A percentile compares a stretch with the other conserved stretches of the same genome.
Evolutionary conservation across 2,113 vertebrate species (phyloP).

Genomic region (Terrapene triunguis): DNA sequence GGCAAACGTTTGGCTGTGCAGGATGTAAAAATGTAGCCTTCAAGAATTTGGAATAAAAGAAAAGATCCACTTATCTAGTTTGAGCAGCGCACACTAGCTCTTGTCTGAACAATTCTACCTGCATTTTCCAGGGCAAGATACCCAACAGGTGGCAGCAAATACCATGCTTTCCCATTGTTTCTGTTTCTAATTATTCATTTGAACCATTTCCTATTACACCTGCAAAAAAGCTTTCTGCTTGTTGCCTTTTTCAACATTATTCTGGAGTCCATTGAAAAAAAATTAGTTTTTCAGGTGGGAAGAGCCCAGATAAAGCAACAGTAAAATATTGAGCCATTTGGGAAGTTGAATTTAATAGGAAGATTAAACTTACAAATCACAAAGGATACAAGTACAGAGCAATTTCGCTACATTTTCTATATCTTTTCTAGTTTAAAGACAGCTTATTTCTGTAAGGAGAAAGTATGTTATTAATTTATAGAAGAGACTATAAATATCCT

Average conservation of each 20-base stretch:
- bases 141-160: conserved; percentile 52
- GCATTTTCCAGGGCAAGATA: not conserved
- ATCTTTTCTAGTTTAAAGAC: not conserved
- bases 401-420: not conserved
- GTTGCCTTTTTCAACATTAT: not conserved
- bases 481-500: not conserved
- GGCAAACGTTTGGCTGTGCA: not conserved
- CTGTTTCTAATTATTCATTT: not conserved
- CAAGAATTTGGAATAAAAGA: not conserved
- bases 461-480: not conserved
- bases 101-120: rapidly evolving
- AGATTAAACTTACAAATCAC: not conserved
- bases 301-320: not conserved
- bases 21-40: not conserved
- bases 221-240: not conserved
- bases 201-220: not conserved
- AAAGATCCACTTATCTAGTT: not conserved
- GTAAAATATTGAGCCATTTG: not conserved
- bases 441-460: not conserved
- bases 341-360: not conserved
- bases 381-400: not conserved
- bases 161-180: not conserved
- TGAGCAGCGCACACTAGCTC: not conserved
- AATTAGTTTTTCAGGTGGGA: not conserved
- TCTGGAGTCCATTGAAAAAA: not conserved